Base-by-base conservation (phyloP, 1,140 invertebrate genomes). In the Trichonephila clavata region DNA sequence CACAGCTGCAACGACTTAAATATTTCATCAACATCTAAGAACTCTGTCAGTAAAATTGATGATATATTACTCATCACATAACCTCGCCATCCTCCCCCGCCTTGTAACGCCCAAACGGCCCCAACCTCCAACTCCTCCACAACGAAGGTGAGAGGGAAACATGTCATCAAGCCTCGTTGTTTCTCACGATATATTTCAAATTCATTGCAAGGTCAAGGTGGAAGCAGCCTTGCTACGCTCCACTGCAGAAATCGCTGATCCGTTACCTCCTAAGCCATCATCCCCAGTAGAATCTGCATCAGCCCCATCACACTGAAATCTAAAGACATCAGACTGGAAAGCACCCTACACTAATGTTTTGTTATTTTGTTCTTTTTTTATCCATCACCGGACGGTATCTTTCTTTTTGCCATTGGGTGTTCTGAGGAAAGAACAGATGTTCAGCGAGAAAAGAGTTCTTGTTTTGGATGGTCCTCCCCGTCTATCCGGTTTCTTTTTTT, bases 261-360 rank as follows among this genome's bases (percentile, higher is more conserved):
- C 83, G 83, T 84, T 20, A 84, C 83, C 83, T 84, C 80, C 80
- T 24, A 83, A 83, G 5, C 50, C 83, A 60, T 84, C 83, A 84
- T 59, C 83, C n/a, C 83, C 21, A 84, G n/a, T n/a, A 60, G 27
- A 84, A 84, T 84, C 83, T 84, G 83, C 83, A 84, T 84, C 50
- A 39, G 10, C n/a, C 21, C 21, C 10, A n/a, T n/a, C n/a, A n/a
- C n/a, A n/a, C n/a, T 50, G 7, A 50, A 13, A 24, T 24, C 65
- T n/a, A 24, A n/a, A 24, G 16, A 32, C 27, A 32, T 27, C 71
- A 77, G 24, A 32, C 14, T 4, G 32, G 24, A 32, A 16, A 77
- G 71, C 71, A 77, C 71, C 71, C 71, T 4, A 18, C 71, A 27
- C 27, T 77, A 77, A 77, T 77, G 71, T 21, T 63, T 63, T 63